Evolutionary conservation across 2,888 invertebrate species (phyloP), one percentile per base, ranked within the genome.

Genomic region (Clunio marinus): DNA sequence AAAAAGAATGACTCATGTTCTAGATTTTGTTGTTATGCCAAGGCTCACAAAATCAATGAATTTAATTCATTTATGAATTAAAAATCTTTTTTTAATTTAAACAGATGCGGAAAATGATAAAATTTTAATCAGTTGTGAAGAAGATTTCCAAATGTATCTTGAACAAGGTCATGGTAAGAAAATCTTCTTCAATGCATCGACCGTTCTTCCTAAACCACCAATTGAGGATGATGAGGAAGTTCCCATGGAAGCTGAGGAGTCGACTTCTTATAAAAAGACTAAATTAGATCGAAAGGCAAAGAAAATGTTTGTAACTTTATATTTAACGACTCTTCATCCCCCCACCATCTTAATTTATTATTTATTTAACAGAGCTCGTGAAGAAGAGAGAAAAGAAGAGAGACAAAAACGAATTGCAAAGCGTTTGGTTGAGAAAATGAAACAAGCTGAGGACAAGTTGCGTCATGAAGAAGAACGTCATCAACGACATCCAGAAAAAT

Each of bases 91-190:
- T 51, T 51, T n/a, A n/a, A n/a, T n/a, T n/a, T 2, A 17, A 17
- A 22, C 69, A 73, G 73, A 73, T 71, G 70, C 71, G 1, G 78
- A 78, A 58, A 67, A 70, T n/a, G 79, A 79, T 73, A 74, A 75
- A 70, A 75, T 78, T 57, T 75, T 75, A 22, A 74, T 79, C 1
- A 15, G 46, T 8, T 68, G 68, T 17, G 68, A 68, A 3, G 68
- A 68, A 25, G 68, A 68, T n/a, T 68, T 68, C 22, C n/a, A 27
- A 10, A 7, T 68, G 0, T 68, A 17, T 17, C 15, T 68, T 10
- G 68, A 68, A 27, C 25, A 68, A 20, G 68, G 68, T 13, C 27
- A 68, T 17, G 58, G 58, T 25, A 55, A 46, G 1, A 68, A 68
- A 15, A 24, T 68, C 15, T 58, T 20, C 32, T 68, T 68, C 58